These are phyloP conservation scores for Enteromius radiatus DNA, from an alignment of 2,797 vertebrate genomes.

Conservation along the genomic window DNA sequence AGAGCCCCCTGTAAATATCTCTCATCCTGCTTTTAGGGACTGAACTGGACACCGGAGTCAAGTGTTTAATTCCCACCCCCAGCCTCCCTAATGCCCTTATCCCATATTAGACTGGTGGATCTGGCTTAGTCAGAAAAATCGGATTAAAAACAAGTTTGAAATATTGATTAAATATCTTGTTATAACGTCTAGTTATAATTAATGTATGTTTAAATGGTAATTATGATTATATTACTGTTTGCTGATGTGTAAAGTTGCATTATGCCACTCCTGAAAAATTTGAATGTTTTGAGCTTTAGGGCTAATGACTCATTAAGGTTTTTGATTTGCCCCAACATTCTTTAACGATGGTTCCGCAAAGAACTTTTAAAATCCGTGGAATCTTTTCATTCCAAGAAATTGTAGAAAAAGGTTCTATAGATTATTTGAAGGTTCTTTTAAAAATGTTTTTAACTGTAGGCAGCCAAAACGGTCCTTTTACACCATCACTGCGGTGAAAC, in stretches of 20 bases:
- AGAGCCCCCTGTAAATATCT: slow-evolving; percentile 56
- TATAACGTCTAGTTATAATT: neutral
- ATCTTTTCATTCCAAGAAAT: neutral
- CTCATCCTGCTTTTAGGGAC: slow-evolving; percentile 18
- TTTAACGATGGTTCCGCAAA: neutral
- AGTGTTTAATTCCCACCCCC: slow-evolving; percentile 17
- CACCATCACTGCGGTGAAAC: neutral
- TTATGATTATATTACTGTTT: neutral
- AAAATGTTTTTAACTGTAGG: neutral
- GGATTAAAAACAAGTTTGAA: neutral
- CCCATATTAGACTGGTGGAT: neutral
- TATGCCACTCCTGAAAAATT: neutral
- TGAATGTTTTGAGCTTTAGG: neutral
- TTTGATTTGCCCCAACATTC: neutral
- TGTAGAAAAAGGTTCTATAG: neutral
- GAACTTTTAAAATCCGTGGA: neutral
- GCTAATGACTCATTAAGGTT: neutral
- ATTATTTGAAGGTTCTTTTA: neutral
- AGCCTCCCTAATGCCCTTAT: slow-evolving; percentile 10
- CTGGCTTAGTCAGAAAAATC: slow-evolving; percentile 5
- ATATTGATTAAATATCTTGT: neutral
- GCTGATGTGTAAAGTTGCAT: neutral
- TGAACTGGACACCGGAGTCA: slow-evolving; percentile 4
- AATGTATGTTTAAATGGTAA: neutral
- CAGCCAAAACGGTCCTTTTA: neutral